A percentile compares a stretch with the other conserved stretches of the same genome.
These are phyloP conservation scores for Chaenogobius annularis DNA, from an alignment of 2,113 vertebrate genomes.

Conservation along the genomic window DNA sequence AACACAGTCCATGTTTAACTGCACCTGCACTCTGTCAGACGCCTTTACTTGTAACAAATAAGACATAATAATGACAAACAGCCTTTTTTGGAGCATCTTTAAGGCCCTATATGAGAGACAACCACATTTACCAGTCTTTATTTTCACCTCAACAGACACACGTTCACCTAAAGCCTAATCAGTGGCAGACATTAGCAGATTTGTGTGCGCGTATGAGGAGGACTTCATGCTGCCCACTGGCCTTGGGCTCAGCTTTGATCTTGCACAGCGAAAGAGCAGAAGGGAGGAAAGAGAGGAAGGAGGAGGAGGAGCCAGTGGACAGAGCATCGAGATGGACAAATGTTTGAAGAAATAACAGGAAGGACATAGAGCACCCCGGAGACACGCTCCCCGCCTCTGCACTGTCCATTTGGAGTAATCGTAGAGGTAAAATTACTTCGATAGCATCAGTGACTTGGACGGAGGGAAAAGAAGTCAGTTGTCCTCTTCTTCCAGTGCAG, in stretches of 20 bases:
- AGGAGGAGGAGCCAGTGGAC: background rate
- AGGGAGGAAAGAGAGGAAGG: background rate
- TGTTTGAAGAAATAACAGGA: conserved; percentile 8
- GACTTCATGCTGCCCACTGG: conserved; percentile 43
- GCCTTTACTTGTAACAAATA: background rate
- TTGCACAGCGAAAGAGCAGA: conserved; percentile 21
- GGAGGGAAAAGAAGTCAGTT: background rate
- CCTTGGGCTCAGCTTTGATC: conserved; percentile 59
- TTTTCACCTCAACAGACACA: background rate
- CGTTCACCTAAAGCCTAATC: conserved; percentile 6
- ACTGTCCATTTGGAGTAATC: conserved; percentile 6
- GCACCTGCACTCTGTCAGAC: background rate
- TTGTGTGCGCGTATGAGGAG: conserved; percentile 22
- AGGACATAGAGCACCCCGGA: conserved; percentile 5
- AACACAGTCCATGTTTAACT: background rate
- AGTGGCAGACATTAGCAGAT: conserved; percentile 24
- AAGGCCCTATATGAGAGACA: background rate
- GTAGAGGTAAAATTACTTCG: conserved; percentile 1
- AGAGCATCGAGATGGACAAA: background rate
- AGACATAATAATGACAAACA: background rate
- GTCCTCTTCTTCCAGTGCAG: background rate
- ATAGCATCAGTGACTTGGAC: conserved; percentile 8
- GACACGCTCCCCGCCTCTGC: background rate
- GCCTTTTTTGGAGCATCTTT: background rate
- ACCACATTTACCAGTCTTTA: background rate